A percentile compares a stretch with the other conserved stretches of the same genome.
Conservation (phyloP, 2,888 invertebrate genomes). For the Sepiola atlantica region DNA sequence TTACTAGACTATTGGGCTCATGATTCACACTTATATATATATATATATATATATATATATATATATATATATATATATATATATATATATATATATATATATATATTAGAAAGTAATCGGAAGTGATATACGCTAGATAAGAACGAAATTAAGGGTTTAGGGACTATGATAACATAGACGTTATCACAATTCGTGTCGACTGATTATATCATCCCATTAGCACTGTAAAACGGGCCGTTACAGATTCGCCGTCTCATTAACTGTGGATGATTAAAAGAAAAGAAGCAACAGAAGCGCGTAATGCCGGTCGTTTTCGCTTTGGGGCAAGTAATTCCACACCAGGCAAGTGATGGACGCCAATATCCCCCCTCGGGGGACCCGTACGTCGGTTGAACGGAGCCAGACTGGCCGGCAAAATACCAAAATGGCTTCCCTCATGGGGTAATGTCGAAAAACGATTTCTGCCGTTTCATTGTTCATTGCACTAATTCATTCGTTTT, state of each 20-base stretch:
- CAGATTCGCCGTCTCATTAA: neutral
- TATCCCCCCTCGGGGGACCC: neutral
- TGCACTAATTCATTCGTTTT: neutral
- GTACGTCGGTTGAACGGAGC: no score
- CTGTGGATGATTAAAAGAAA: neutral
- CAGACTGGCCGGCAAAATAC: slow-evolving; percentile 32
- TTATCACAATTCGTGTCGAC: no score
- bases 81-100: no score
- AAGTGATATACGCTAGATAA: no score
- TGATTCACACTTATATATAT: no score
- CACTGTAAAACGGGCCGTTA: neutral
- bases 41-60: no score
- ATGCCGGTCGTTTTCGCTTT: neutral
- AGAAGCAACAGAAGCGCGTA: neutral
- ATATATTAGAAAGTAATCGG: no score
- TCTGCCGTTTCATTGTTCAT: neutral
- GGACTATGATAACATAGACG: no score
- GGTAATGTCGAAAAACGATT: neutral
- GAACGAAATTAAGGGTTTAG: no score
- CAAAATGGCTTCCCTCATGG: neutral
- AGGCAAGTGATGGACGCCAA: neutral
- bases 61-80: no score
- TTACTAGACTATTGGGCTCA: no score
- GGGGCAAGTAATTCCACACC: neutral
- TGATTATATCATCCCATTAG: neutral